Conservation (phyloP, 92 coral and sea anemone genomes). For the Micromussa lordhowensis region DNA sequence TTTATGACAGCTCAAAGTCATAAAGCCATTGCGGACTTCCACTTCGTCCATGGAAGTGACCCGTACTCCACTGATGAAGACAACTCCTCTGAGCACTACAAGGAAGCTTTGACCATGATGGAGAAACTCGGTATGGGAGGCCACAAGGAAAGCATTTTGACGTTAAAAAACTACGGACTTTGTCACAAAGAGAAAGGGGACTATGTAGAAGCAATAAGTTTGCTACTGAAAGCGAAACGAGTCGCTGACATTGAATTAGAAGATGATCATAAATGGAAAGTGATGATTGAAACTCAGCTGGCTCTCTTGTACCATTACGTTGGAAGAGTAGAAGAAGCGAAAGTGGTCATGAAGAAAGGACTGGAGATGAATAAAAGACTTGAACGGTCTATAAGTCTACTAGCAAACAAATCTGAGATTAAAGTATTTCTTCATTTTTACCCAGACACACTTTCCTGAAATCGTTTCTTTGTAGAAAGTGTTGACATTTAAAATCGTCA, state of each 20-base stretch:
- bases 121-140: constrained; percentile 11
- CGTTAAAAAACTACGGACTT: constrained; percentile 13
- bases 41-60: background rate
- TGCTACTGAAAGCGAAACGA: constrained; percentile 18
- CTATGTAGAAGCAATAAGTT: background rate
- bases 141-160: constrained; percentile 23
- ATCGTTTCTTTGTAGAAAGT: background rate
- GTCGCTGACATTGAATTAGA: constrained; percentile 16
- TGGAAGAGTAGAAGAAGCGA: constrained; percentile 2
- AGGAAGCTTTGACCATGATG: background rate
- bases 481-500: background rate
- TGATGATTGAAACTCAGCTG: constrained; percentile 26
- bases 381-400: background rate
- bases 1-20: constrained; percentile 25
- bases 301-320: constrained; percentile 13
- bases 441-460: background rate
- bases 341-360: constrained; percentile 14
- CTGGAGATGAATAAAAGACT: constrained; percentile 8
- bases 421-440: background rate
- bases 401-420: constrained; percentile 23
- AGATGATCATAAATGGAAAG: constrained; percentile 32
- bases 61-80: background rate
- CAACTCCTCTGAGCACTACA: constrained; percentile 3
- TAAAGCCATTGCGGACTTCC: constrained; percentile 21
- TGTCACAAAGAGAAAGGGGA: constrained; percentile 9